These are phyloP conservation scores for Halcyon badia DNA, from an alignment of 2,797 vertebrate genomes.

Conservation along the genomic window DNA sequence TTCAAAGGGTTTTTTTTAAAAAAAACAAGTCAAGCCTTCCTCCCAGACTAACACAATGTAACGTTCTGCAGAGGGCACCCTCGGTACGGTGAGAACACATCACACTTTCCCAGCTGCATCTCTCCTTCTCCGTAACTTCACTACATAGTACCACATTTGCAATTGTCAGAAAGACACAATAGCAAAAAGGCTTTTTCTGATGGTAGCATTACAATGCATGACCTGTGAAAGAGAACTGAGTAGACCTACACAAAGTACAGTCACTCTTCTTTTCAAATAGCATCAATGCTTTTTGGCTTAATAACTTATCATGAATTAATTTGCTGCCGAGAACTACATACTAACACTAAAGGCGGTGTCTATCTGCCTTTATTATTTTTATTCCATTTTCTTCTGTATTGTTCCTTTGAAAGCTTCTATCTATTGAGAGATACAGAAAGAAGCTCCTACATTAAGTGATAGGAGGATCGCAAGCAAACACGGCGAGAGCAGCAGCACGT, in stretches of 20 bases:
- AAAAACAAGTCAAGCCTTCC: background rate
- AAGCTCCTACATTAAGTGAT: background rate
- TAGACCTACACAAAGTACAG: background rate
- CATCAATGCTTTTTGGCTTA: constrained; percentile 46
- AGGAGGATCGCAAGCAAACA: background rate
- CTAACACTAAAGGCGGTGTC: background rate
- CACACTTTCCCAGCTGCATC: background rate
- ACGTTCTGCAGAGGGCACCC: constrained; percentile 79
- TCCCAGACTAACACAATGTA: background rate
- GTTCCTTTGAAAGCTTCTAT: constrained; percentile 19
- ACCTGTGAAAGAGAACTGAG: constrained; percentile 25
- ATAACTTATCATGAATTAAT: constrained; percentile 48
- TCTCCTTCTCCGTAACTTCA: background rate
- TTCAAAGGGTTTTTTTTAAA: background rate
- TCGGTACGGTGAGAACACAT: constrained; percentile 54
- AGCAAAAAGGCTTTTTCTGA: constrained; percentile 12
- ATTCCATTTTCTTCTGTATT: constrained; percentile 2
- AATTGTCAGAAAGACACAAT: constrained; percentile 41
- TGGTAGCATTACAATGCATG: constrained; percentile 24
- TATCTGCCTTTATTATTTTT: constrained; percentile 28
- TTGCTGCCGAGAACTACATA: background rate
- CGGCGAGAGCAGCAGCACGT: background rate
- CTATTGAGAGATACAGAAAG: background rate
- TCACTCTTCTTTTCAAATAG: constrained; percentile 46
- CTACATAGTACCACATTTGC: constrained; percentile 44